phyloP scores from a whole-genome alignment of 2,797 vertebrate species.

The Silurus lanzhouensis region DNA sequence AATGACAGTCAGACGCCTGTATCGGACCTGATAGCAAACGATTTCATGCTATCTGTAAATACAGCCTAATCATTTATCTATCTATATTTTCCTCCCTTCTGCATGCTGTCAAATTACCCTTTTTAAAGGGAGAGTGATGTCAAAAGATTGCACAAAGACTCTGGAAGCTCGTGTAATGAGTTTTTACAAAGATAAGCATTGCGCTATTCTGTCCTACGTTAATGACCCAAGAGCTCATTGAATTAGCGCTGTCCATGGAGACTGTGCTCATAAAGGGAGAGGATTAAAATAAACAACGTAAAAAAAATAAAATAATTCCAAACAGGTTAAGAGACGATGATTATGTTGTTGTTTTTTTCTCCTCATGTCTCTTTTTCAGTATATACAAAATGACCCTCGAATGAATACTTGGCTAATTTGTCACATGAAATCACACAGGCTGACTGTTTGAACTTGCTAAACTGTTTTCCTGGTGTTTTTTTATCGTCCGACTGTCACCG shows the following conservation, averaged over 20 bases:
- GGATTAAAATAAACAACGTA: conserved; percentile 10
- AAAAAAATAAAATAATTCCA: neutral
- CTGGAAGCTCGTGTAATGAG: conserved; percentile 48
- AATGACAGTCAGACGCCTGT: neutral
- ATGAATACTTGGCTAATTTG: conserved; percentile 22
- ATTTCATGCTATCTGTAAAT: conserved; percentile 6
- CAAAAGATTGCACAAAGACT: conserved; percentile 47
- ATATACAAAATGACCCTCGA: conserved; percentile 29
- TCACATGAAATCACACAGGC: conserved; percentile 26
- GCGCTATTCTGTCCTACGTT: conserved; percentile 46
- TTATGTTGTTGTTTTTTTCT: neutral
- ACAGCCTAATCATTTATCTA: conserved; percentile 17
- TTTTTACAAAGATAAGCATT: conserved; percentile 53
- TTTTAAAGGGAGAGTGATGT: conserved; percentile 50
- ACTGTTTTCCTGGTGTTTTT: conserved; percentile 14
- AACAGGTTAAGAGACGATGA: conserved; percentile 9
- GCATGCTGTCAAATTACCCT: conserved; percentile 14
- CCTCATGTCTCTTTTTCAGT: too few species aligned
- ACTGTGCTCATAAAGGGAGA: conserved; percentile 50
- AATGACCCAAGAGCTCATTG: conserved; percentile 54
- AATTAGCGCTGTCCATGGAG: conserved; percentile 48
- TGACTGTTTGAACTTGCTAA: conserved; percentile 43
- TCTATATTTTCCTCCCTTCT: conserved; percentile 3
- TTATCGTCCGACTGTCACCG: neutral
- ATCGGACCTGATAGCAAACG: neutral